phyloP scores from a whole-genome alignment of 2,113 vertebrate genomes.

The Genyomyrus donnyi region DNA sequence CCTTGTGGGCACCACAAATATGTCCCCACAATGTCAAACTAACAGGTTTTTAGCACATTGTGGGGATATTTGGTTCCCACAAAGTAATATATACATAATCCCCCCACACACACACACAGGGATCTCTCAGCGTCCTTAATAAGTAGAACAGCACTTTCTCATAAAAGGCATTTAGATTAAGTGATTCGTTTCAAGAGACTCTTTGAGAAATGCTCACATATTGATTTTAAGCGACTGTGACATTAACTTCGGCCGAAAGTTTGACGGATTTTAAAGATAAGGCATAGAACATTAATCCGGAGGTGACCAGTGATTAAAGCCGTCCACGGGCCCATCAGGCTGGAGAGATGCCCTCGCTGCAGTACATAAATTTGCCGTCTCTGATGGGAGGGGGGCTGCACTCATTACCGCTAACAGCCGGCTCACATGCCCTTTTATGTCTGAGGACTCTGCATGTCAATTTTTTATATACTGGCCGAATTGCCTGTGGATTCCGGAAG shows the following conservation, averaged over 20 bases:
- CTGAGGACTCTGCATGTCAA: background rate
- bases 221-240: background rate
- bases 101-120: background rate
- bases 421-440: background rate
- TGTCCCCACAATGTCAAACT: background rate
- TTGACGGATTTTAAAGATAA: background rate
- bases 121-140: background rate
- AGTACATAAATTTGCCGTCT: background rate
- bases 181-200: background rate
- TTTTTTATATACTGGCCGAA: background rate
- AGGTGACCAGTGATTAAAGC: background rate
- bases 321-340: background rate
- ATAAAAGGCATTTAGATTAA: background rate
- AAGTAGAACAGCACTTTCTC: background rate
- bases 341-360: background rate
- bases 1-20: background rate
- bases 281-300: background rate
- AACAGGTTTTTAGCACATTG: background rate
- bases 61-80: background rate
- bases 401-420: background rate
- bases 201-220: background rate
- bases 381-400: background rate
- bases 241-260: background rate
- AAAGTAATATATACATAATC: background rate
- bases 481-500: background rate